Evolutionary conservation across 2,113 vertebrate genomes (phyloP).

Genomic region (Myodes glareolus): DNA sequence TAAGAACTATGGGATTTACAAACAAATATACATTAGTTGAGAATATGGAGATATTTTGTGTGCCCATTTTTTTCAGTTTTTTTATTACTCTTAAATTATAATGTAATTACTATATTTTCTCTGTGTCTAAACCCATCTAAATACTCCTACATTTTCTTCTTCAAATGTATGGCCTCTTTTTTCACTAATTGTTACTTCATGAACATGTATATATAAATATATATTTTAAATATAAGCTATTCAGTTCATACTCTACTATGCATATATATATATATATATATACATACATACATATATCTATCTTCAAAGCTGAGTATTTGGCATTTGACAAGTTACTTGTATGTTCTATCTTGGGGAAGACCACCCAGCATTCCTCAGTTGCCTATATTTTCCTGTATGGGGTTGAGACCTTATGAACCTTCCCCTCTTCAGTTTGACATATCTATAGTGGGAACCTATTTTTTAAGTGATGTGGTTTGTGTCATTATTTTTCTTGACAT

Average conservation of each 20-base stretch:
- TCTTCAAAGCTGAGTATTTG: neutral
- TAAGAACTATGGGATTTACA: neutral
- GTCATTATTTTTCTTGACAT: neutral
- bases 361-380: neutral
- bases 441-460: neutral
- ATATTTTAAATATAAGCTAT: too few relatives aligned
- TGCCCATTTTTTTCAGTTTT: neutral
- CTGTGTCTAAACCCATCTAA: neutral
- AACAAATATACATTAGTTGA: neutral
- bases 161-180: neutral
- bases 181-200: too few relatives aligned
- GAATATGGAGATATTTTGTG: neutral
- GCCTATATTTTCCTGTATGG: neutral
- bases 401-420: neutral
- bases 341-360: neutral
- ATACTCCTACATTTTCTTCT: neutral
- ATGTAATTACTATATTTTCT: neutral
- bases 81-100: neutral
- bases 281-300: neutral
- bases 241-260: too few relatives aligned
- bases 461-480: neutral
- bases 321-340: neutral
- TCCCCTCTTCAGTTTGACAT: neutral
- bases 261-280: too few relatives aligned
- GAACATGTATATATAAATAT: neutral